Evolutionary conservation across 1,140 invertebrate genomes (phyloP), one percentile per base, ranked within the genome.

Genomic region (Cherax quadricarinatus): DNA sequence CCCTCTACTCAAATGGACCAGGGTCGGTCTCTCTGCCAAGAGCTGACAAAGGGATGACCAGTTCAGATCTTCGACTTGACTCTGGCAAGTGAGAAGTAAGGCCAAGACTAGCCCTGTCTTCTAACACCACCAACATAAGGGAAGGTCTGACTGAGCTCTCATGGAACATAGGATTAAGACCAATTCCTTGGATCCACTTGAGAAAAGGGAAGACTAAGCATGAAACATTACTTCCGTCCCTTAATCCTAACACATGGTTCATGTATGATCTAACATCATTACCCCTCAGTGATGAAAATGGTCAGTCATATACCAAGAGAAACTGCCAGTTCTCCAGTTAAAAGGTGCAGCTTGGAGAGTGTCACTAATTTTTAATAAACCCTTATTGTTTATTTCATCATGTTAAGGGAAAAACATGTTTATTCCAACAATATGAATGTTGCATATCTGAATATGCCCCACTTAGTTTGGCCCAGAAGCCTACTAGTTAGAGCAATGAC

Each of bases 1-100:
- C 66, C 79, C 66, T 83, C 62, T 41, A 73, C 88, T 81, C 53
- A 89, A 7, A 60, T 89, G 88, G 88, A 89, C 83, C 83, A 85
- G 30, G 70, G 60, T 62, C 24, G 60, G 83, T 48, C 70, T 57
- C 48, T 48, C 10, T 62, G 73, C 70, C 70, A 87, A 49, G 14
- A 53, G 73, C 9, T n/a, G 30, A 57, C 53, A 57, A 57, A n/a
- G 79, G 79, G 48, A 57, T 7, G 41, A 51, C 48, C 51, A 81
- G 79, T 51, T 30, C 21, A 51, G 51, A 51, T 81, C 79, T 57
- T 51, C 51, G 5, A 4, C 79, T 81, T 57, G 79, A 24, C 41
- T 2, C 79, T 66, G 12, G 6, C 30, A 12, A 30, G 70, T n/a
- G 3, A 75, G 70, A 75, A 30, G 70, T 10, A 75, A 75, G 70